Base-by-base conservation (phyloP, 1,140 invertebrate genomes). In the Delia radicum region DNA sequence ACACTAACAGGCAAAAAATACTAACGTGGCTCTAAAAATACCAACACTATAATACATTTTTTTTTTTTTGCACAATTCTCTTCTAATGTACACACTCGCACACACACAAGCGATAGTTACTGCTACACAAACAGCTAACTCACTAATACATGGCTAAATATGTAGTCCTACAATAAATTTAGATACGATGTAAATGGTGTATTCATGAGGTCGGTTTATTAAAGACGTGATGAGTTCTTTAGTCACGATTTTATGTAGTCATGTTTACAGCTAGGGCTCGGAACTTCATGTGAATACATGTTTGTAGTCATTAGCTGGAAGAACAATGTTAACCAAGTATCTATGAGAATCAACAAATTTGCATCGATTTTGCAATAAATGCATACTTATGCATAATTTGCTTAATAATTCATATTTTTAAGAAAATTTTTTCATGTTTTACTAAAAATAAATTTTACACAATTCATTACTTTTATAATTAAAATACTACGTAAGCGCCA, bases 201-300 rank as follows among this genome's bases (percentile, higher is more conserved):
- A 69, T 69, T 69, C 21, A 69, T 33, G 29, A 69, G 65, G 31
- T 69, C 31, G 31, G 18, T 33, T 69, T 33, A 3, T 21, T 31
- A 10, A 18, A 69, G 65, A 69, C 65, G 65, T 69, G 65, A 69
- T 69, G 65, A 69, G 18, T 33, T 69, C 65, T 33, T 33, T 37
- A 33, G 65, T 69, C 65, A 69, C 65, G 65, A 69, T 33, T 33
- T 18, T 10, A 69, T 29, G 2, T 18, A 55, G 6, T 21, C 48
- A 55, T 21, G 7, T 7, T 10, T 13, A 37, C 33, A 37, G 1
- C 1, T 13, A 37, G 3, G 12, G n/a, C n/a, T n/a, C n/a, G n/a
- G n/a, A n/a, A n/a, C n/a, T n/a, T n/a, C n/a, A n/a, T n/a, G n/a
- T n/a, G n/a, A n/a, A n/a, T n/a, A n/a, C n/a, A n/a, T n/a, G n/a